phyloP scores from a whole-genome alignment of 64 coral and sea anemone genomes.

The Anthopleura sola region DNA sequence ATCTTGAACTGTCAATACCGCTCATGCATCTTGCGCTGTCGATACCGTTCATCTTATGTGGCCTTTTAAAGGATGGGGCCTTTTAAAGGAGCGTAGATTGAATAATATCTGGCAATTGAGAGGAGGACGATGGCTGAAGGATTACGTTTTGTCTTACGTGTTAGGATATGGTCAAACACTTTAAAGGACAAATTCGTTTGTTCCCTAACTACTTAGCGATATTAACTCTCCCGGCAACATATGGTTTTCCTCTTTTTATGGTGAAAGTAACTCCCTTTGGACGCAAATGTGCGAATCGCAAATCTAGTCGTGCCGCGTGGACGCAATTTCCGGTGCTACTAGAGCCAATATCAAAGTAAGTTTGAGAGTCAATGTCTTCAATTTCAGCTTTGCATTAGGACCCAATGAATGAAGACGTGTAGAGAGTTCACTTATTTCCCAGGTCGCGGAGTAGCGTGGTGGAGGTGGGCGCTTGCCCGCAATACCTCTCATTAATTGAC shows the following conservation, averaged over 20 bases:
- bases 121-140: neutral
- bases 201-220: neutral
- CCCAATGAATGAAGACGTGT: neutral
- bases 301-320: conserved; percentile 20
- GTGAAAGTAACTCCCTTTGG: conserved; percentile 25
- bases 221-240: neutral
- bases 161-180: neutral
- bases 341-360: neutral
- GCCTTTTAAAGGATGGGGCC: conserved; percentile 7
- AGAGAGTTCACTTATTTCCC: neutral
- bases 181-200: neutral
- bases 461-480: conserved; percentile 13
- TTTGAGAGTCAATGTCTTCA: neutral
- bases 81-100: neutral
- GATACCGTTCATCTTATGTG: conserved; percentile 2
- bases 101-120: neutral
- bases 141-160: conserved; percentile 9
- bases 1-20: no score
- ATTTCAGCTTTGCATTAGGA: neutral
- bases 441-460: conserved; percentile 27
- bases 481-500: neutral
- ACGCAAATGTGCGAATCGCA: neutral
- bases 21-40: no score
- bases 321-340: neutral
- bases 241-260: neutral